These are phyloP conservation scores for Delia radicum DNA, from an alignment of 1,140 invertebrate genomes.

Conservation along the genomic window DNA sequence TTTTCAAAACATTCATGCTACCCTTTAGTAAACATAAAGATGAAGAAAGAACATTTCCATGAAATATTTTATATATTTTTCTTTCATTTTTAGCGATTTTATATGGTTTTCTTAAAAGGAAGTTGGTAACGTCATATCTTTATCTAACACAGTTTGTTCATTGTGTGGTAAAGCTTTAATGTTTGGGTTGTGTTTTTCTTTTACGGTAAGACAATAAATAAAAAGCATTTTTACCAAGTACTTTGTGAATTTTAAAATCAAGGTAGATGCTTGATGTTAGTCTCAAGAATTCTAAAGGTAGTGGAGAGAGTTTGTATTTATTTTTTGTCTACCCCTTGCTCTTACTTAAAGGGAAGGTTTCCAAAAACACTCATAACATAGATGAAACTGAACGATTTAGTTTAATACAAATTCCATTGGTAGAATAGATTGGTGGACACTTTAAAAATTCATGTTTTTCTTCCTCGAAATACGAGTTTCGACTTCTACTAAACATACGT, in stretches of 20 bases:
- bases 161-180: neutral
- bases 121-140: neutral
- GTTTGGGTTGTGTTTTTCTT: neutral
- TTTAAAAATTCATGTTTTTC: no score
- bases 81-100: neutral
- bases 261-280: conserved; percentile 1
- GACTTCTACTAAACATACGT: no score
- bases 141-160: neutral
- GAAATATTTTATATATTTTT: neutral
- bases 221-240: conserved; percentile 1
- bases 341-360: no score
- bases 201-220: conserved; percentile 11
- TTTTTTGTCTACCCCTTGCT: neutral
- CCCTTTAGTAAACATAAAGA: neutral
- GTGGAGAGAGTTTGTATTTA: neutral
- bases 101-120: neutral
- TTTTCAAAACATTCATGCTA: no score
- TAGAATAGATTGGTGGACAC: no score
- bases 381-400: no score
- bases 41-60: neutral
- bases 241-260: neutral
- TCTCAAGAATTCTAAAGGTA: neutral
- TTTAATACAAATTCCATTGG: no score
- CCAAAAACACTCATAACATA: no score
- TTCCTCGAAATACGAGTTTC: no score